Percentiles rank a stretch among this genome's conserved stretches.
These are phyloP conservation scores for Tetraodon nigroviridis DNA, from an alignment of 2,113 vertebrate genomes.

Conservation along the genomic window DNA sequence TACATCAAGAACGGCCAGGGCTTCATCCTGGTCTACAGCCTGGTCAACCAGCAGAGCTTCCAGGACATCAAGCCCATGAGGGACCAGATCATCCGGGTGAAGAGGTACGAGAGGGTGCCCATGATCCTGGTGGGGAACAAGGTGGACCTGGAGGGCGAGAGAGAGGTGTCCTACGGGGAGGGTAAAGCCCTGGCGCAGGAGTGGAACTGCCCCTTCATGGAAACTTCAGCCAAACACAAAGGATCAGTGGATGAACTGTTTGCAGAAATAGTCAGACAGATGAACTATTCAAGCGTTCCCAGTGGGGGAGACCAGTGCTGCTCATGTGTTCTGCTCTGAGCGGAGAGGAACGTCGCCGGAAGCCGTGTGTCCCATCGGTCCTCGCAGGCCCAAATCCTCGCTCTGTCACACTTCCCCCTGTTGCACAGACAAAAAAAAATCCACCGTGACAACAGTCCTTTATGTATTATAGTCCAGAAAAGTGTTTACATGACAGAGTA, in stretches of 20 bases:
- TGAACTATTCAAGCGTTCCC: slow-evolving; percentile 93
- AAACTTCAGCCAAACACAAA: slow-evolving; percentile 97
- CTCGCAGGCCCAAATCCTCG: slow-evolving; percentile 3
- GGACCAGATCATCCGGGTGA: slow-evolving; percentile 94
- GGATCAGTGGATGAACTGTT: slow-evolving; percentile 92
- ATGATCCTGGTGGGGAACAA: slow-evolving; percentile 87
- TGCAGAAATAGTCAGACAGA: slow-evolving; percentile 93
- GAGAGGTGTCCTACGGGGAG: slow-evolving; percentile 89
- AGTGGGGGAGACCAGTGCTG: slow-evolving; percentile 86
- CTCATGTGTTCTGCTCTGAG: slow-evolving; percentile 66
- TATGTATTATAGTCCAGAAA: slow-evolving; percentile 67
- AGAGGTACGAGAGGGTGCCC: slow-evolving; percentile 91
- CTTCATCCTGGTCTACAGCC: slow-evolving; percentile 74
- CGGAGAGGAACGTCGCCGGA: neutral
- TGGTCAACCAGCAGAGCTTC: slow-evolving; percentile 86
- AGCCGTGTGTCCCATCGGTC: neutral
- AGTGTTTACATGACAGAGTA: slow-evolving; percentile 76
- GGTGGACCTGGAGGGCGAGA: slow-evolving; percentile 87
- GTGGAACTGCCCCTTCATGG: slow-evolving; percentile 95
- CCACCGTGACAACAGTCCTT: slow-evolving; percentile 53
- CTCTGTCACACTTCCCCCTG: slow-evolving; percentile 65
- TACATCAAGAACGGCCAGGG: slow-evolving; percentile 77
- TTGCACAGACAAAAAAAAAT: slow-evolving; percentile 61
- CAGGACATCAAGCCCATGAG: slow-evolving; percentile 96
- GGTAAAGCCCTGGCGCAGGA: slow-evolving; percentile 93